Base-by-base conservation (phyloP, 2,797 vertebrate genomes). In the Setipinna tenuifilis region DNA sequence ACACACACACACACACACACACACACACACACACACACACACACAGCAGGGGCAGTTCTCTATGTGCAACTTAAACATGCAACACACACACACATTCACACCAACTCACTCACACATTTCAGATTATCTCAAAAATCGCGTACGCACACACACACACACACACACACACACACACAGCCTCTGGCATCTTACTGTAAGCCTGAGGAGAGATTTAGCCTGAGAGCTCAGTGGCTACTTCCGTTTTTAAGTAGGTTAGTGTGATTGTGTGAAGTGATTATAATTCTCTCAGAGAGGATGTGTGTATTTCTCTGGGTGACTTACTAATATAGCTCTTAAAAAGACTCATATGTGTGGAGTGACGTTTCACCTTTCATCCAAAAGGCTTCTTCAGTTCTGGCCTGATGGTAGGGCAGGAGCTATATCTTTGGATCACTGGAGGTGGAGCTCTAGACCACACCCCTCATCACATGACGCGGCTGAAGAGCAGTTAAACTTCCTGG, bases 201-300 rank as follows among this genome's bases (percentile, higher is more conserved):
- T 25, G 35, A 17, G 71, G 71, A 78, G 71, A 78, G 71, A 78
- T 78, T 78, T 78, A 78, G 71, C 31, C 31, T 17, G 31, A 78
- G 35, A 16, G 16, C 35, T 21, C 71, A 9, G 31, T 78, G 71
- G 71, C 71, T 44, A 78, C 6, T 41, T 78, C 71, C 71, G 17
- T 17, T 44, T 17, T 21, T 35, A 78, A 78, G 31, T 78, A 78
- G 71, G 71, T 78, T 78, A 78, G 31, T 78, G 12, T 78, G 31
- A 78, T 44, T 41, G 71, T 78, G 31, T 25, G 31, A 28, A 41
- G 68, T 35, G 71, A 78, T 78, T 41, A 78, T 41, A 44, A 9
- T 35, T 19, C 71, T 78, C 71, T 41, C 19, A 19, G 71, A 78
- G 71, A 78, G 35, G 71, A 41, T 44, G 71, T 41, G 31, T 1